phyloP scores from a whole-genome alignment of 2,113 vertebrate species.

The Cololabis saira region DNA sequence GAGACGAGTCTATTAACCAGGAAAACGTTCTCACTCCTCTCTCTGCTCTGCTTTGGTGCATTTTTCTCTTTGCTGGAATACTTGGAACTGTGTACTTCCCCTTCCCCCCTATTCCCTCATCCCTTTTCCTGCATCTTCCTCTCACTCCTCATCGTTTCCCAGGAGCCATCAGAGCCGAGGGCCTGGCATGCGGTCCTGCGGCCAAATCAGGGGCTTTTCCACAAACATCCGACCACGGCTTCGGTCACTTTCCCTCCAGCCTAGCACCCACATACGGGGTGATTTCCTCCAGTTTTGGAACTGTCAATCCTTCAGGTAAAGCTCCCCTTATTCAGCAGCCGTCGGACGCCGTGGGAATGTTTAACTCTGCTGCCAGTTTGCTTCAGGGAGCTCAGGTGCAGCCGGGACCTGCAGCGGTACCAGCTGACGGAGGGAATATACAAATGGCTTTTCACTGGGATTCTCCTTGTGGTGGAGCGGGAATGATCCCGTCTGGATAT shows the following conservation, averaged over 20 bases:
- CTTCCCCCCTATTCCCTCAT: background rate
- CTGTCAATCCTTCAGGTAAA: slow-evolving; percentile 50
- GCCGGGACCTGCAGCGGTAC: slow-evolving; percentile 32
- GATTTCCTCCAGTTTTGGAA: slow-evolving; percentile 55
- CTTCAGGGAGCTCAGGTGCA: slow-evolving; percentile 40
- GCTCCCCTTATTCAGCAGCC: slow-evolving; percentile 35
- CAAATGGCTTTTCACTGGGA: background rate
- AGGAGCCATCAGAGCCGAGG: slow-evolving; percentile 48
- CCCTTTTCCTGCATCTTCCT: slow-evolving; percentile 20
- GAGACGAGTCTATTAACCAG: slow-evolving; percentile 41
- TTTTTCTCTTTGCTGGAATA: slow-evolving; percentile 60
- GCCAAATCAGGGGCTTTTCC: slow-evolving; percentile 29
- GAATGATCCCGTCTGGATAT: slow-evolving; percentile 50
- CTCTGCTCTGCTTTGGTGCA: slow-evolving; percentile 54
- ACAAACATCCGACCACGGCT: slow-evolving; percentile 9
- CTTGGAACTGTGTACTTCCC: slow-evolving; percentile 49
- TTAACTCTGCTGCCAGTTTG: slow-evolving; percentile 23
- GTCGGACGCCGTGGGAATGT: background rate
- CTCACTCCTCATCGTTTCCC: slow-evolving; percentile 59
- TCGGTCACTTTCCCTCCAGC: slow-evolving; percentile 27
- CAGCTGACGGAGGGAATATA: slow-evolving; percentile 32
- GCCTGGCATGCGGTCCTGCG: background rate
- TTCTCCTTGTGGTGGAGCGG: background rate
- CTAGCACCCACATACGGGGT: slow-evolving; percentile 8
- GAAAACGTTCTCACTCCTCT: slow-evolving; percentile 51